Evolutionary conservation across 2,113 vertebrate genomes (phyloP).

Genomic region (Antechinus flavipes): DNA sequence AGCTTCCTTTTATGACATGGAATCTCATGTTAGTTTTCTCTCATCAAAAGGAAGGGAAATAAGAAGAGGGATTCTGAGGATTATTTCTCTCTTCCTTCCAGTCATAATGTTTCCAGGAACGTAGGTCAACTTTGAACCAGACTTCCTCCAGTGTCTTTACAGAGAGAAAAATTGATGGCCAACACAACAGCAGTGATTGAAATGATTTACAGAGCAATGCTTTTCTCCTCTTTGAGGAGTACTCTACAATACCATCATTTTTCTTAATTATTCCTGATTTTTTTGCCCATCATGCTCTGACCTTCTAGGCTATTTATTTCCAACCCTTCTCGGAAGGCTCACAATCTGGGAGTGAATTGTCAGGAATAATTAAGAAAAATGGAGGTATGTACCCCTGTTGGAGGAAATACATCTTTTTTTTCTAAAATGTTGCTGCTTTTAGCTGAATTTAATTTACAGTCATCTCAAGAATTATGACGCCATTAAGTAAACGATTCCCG

Average conservation of each 20-base stretch:
- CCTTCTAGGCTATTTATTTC: conserved; percentile 77
- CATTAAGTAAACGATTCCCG: conserved; percentile 79
- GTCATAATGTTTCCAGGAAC: conserved; percentile 43
- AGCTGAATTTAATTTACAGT: conserved; percentile 80
- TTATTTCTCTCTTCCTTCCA: conserved; percentile 43
- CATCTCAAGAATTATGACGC: conserved; percentile 76
- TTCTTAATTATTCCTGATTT: conserved; percentile 77
- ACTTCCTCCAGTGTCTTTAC: not conserved
- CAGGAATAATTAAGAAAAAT: conserved; percentile 81
- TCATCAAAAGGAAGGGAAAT: not conserved
- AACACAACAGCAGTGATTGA: conserved; percentile 15
- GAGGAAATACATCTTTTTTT: conserved; percentile 68
- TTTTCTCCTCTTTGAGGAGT: conserved; percentile 61
- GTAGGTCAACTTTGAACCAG: conserved; percentile 49
- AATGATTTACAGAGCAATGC: conserved; percentile 59
- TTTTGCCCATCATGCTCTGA: conserved; percentile 62
- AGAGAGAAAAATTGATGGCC: not conserved
- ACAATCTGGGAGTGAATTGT: conserved; percentile 67
- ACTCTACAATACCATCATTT: conserved; percentile 58
- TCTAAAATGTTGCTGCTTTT: conserved; percentile 79
- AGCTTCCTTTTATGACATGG: not conserved
- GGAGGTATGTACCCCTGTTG: conserved; percentile 58
- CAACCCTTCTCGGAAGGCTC: conserved; percentile 74
- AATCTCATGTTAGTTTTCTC: not conserved
- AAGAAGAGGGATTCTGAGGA: not conserved